phyloP scores from a whole-genome alignment of 1,140 invertebrate species.

The Psix sp. region DNA sequence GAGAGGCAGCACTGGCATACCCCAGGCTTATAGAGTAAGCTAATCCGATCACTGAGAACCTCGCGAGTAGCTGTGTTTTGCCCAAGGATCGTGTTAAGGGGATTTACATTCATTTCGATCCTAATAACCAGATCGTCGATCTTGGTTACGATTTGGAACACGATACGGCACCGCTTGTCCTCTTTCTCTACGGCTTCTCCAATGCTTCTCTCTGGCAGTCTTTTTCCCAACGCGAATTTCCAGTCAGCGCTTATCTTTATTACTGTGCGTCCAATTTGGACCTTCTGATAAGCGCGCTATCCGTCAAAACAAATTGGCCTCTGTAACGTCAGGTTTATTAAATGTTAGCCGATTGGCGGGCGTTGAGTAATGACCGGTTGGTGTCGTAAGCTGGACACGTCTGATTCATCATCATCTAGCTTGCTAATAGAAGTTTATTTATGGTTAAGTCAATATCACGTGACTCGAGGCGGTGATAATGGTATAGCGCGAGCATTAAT shows the following conservation, averaged over 20 bases:
- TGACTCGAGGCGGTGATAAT: conserved; percentile 37
- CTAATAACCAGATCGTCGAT: conserved; percentile 77
- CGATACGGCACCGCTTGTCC: conserved; percentile 64
- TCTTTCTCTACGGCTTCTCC: not conserved
- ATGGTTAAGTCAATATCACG: conserved; percentile 26
- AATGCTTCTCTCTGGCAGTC: conserved; percentile 1
- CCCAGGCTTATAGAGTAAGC: conserved; percentile 64
- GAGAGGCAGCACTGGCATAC: conserved; percentile 36
- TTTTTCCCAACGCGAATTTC: conserved; percentile 26
- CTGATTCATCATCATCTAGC: conserved; percentile 21
- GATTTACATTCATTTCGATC: conserved; percentile 78
- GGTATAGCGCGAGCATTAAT: conserved; percentile 35
- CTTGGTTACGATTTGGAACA: conserved; percentile 74
- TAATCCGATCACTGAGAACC: conserved; percentile 75
- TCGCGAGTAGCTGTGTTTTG: conserved; percentile 77
- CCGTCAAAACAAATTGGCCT: conserved; percentile 41
- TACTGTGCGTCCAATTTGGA: conserved; percentile 38
- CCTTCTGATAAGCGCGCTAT: too few relatives aligned
- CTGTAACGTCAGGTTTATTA: not conserved
- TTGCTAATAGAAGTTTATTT: conserved; percentile 32
- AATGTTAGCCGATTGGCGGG: conserved; percentile 3
- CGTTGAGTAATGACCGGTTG: conserved; percentile 9
- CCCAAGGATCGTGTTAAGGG: conserved; percentile 77
- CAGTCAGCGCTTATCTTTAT: conserved; percentile 41
- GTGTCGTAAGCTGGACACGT: conserved; percentile 4